These are phyloP conservation scores for Pogonomyrmex californicus DNA, from an alignment of 1,140 invertebrate genomes.

Conservation along the genomic window DNA sequence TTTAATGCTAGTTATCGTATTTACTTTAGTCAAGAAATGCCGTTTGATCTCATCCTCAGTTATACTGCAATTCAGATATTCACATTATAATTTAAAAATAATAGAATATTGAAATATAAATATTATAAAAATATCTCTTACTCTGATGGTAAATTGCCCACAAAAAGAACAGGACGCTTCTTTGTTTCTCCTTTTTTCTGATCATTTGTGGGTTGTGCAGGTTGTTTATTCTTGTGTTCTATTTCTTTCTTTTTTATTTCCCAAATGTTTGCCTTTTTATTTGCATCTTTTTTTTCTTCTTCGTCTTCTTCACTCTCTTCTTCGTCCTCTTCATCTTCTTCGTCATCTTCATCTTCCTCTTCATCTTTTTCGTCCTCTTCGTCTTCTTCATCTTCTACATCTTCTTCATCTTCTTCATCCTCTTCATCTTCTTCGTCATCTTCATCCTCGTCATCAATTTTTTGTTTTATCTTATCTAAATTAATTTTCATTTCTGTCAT, in stretches of 20 bases:
- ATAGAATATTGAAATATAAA: conserved; percentile 55
- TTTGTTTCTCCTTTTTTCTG: conserved; percentile 84
- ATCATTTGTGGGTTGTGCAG: not conserved
- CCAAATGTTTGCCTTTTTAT: conserved; percentile 66
- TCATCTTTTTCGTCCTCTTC: conserved; percentile 85
- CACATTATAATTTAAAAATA: conserved; percentile 9
- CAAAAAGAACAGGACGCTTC: conserved; percentile 87
- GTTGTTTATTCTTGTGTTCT: not conserved
- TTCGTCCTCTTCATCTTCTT: conserved; percentile 72
- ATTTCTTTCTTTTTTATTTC: not conserved
- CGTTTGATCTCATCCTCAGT: conserved; percentile 84
- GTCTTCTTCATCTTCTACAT: conserved; percentile 74
- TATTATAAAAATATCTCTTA: conserved; percentile 67
- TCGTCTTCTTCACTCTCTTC: conserved; percentile 83
- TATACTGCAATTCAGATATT: conserved; percentile 75
- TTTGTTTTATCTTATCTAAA: not conserved
- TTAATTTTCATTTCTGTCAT: not conserved
- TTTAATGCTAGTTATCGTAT: conserved; percentile 82
- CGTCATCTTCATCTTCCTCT: conserved; percentile 84
- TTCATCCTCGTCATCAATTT: not conserved
- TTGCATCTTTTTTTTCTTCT: conserved; percentile 74
- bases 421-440: conserved; percentile 24
- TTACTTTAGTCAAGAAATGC: conserved; percentile 85
- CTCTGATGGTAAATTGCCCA: conserved; percentile 86
- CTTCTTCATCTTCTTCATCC: conserved; percentile 36